Evolutionary conservation across 37 sponge, comb jelly and placozoan species (phyloP).

Genomic region (Amphimedon queenslandica): DNA sequence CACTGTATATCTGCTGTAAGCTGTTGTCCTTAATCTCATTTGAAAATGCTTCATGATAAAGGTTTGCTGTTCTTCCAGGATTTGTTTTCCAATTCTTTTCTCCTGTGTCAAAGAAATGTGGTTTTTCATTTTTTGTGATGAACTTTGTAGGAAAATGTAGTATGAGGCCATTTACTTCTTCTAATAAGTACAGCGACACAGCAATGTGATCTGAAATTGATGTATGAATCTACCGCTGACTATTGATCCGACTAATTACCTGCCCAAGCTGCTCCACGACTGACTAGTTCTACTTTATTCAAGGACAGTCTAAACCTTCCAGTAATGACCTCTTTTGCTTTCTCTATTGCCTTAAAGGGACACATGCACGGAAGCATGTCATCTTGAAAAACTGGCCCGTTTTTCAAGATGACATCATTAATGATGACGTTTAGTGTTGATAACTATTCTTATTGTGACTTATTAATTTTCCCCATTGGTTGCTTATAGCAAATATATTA

Average conservation of each 20-base stretch:
- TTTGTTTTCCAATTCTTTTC: neutral
- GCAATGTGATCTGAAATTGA: slow-evolving; percentile 43
- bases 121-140: neutral
- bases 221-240: neutral
- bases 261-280: slow-evolving; percentile 58
- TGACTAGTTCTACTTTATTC: slow-evolving; percentile 16
- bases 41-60: slow-evolving; percentile 10
- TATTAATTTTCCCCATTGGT: too few species aligned
- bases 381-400: too few species aligned
- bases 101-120: neutral
- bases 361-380: too few species aligned
- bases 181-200: slow-evolving; percentile 15
- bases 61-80: slow-evolving; percentile 27
- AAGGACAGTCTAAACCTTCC: slow-evolving; percentile 15
- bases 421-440: too few species aligned
- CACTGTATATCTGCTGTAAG: slow-evolving; percentile 17
- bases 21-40: slow-evolving; percentile 11
- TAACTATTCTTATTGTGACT: too few species aligned
- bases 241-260: slow-evolving; percentile 8
- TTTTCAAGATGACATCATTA: too few species aligned
- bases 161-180: slow-evolving; percentile 9
- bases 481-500: too few species aligned
- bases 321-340: slow-evolving; percentile 35
- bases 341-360: slow-evolving; percentile 10
- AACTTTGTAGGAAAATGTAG: slow-evolving; percentile 28